Base-by-base conservation (phyloP, 1,140 invertebrate species). In the Rhynchophorus ferrugineus region DNA sequence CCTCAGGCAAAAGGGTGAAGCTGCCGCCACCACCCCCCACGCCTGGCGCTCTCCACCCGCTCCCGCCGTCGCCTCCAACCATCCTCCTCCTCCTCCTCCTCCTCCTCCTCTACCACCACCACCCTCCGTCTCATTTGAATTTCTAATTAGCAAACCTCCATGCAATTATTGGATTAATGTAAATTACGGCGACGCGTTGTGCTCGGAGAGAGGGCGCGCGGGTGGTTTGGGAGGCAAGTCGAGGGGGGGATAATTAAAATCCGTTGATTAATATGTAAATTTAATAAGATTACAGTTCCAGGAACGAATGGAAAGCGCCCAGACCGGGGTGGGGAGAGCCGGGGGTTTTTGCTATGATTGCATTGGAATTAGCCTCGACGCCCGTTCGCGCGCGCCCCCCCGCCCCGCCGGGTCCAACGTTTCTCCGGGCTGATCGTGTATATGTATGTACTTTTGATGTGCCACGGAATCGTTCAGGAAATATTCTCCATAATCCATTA, bases 251-350 rank as follows among this genome's bases (percentile, higher is more conserved):
- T 89, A 90, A 89, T 90, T 89, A 89, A 89, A 89, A 90, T 89
- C 85, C 85, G 84, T 89, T 89, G 87, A 90, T 90, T 90, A 90
- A 90, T 90, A 90, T 90, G 87, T 89, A 89, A 90, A 89, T 89
- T 88, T 89, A 89, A 89, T 89, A 89, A 90, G 87, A 90, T 90
- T 89, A 90, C 85, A 81, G 76, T 78, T 78, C 75, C 75, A 77
- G 73, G 73, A 78, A 78, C 77, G 76, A 69, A 69, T 68, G 63
- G 61, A 46, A 29, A 29, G 24, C 24, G 41, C 42, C 49, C 49
- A 51, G 49, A 51, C 35, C 49, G 22, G 43, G 17, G 49, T 38
- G 43, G 50, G 24, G 24, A 11, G 24, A 6, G 24, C 5, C 5
- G 24, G 11, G 5, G 24, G 11, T 6, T 29, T 29, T 11, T 29